These are phyloP conservation scores for Hypocryptadius cinnamomeus DNA, from an alignment of 2,113 vertebrate genomes.

Conservation along the genomic window DNA sequence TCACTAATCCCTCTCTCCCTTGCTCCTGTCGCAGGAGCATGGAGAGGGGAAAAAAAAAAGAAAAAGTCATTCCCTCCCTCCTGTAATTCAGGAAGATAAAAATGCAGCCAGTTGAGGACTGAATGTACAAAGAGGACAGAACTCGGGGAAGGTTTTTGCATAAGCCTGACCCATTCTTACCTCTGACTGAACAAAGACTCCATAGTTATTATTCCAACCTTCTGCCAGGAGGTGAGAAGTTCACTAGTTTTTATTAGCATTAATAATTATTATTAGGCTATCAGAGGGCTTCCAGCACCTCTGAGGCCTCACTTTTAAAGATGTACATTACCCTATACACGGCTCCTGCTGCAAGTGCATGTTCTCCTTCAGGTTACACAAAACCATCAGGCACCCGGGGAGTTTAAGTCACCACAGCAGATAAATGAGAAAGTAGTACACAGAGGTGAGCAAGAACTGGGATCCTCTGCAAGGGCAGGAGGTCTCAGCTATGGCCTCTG, in stretches of 20 bases:
- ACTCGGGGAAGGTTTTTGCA: neutral
- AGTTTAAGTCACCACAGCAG: neutral
- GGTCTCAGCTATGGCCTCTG: neutral
- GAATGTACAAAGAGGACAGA: neutral
- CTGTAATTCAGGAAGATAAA: neutral
- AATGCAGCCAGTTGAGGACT: neutral
- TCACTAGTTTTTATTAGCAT: slow-evolving; percentile 33
- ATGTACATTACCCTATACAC: neutral
- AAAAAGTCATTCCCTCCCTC: neutral
- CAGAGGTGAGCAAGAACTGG: neutral
- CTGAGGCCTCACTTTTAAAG: neutral
- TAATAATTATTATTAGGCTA: slow-evolving; percentile 47
- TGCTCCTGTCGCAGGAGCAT: neutral
- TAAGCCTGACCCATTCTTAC: neutral
- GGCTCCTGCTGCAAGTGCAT: neutral
- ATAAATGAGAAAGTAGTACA: neutral
- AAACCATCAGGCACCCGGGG: rapidly evolving
- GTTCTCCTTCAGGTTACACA: neutral
- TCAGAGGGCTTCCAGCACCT: neutral
- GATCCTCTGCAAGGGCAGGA: neutral
- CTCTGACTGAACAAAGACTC: neutral
- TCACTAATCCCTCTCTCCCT: slow-evolving; percentile 71
- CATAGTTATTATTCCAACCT: neutral
- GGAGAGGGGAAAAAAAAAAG: neutral
- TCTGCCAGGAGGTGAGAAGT: slow-evolving; percentile 20